Conservation (phyloP, 2,888 invertebrate species). For the Dryocosmus kuriphilus region DNA sequence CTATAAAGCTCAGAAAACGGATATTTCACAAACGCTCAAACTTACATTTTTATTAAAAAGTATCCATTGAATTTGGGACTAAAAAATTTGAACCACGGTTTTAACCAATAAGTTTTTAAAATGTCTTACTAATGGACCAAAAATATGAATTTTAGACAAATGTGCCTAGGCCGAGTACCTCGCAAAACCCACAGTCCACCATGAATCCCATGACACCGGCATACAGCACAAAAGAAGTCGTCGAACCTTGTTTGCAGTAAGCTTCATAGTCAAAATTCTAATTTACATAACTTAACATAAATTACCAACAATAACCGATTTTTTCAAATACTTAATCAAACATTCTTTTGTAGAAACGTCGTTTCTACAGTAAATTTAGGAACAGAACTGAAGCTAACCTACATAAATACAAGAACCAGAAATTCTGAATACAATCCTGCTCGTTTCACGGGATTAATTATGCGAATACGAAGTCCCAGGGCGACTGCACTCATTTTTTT, state of each 20-base stretch:
- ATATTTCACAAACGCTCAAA: too few relatives aligned
- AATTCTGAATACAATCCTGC: constrained; percentile 92
- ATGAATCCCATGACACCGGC: constrained; percentile 69
- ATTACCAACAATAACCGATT: background rate
- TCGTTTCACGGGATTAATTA: constrained; percentile 89
- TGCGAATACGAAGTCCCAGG: constrained; percentile 89
- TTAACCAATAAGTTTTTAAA: background rate
- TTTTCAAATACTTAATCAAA: background rate
- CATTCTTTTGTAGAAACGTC: constrained; percentile 83
- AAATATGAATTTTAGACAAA: constrained; percentile 62
- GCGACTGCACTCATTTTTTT: constrained; percentile 87
- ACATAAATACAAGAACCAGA: constrained; percentile 88
- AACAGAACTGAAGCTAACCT: constrained; percentile 85
- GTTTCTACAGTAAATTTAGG: constrained; percentile 89
- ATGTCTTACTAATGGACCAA: background rate
- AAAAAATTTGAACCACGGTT: background rate
- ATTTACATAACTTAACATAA: background rate
- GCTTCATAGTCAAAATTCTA: constrained; percentile 38
- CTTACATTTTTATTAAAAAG: too few relatives aligned
- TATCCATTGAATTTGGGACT: too few relatives aligned
- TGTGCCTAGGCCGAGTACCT: constrained; percentile 70
- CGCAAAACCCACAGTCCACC: constrained; percentile 69
- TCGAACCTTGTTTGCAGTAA: constrained; percentile 73
- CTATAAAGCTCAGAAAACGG: too few relatives aligned
- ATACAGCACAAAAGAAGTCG: constrained; percentile 64